Base-by-base conservation (phyloP, 2,888 invertebrate species). In the Acleris holmiana region DNA sequence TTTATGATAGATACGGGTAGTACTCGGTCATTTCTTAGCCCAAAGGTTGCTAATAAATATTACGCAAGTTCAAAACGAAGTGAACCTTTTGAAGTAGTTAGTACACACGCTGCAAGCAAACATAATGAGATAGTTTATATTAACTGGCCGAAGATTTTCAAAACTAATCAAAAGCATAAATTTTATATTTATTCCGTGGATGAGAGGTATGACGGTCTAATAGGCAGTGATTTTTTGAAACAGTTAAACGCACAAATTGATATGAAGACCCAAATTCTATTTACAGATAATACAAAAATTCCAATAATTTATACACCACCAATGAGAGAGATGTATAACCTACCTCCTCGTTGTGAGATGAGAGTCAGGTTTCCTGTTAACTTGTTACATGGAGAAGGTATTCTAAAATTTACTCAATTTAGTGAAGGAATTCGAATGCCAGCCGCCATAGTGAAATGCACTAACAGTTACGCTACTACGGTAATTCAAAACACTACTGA, bases 1-100 rank as follows among this genome's bases (percentile, higher is more conserved):
- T 70, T 71, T 35, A 64, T 72, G 66, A 71, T 70, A 21, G 70
- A 70, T 51, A 71, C 69, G 0, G 69, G 69, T 13, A 72, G 70
- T 23, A 59, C 67, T 1, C 17, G 67, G 7, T 68, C 68, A 4
- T 71, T 70, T 55, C 66, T 68, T 15, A 68, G 59, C 19, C 66
- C 55, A 41, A 46, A 50, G 18, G 67, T 66, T 4, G 18, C 29
- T 29, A 67, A 19, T 13, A 56, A 44, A 66, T 59, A 44, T 70
- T 64, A 4, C 3, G 19, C 2, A 44, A 64, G 5, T 68, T 17
- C 17, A 58, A 53, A 23, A 41, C 40, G 1, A n/a, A 57, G 2
- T 2, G 70, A 71, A 58, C 68, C 66, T 0, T 71, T 71, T n/a
- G 59, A 69, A 58, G 68, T 70, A 0, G 59, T 69, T 2, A 72